Evolutionary conservation across 2,797 vertebrate species (phyloP).

Genomic region (Phrynocephalus forsythii): DNA sequence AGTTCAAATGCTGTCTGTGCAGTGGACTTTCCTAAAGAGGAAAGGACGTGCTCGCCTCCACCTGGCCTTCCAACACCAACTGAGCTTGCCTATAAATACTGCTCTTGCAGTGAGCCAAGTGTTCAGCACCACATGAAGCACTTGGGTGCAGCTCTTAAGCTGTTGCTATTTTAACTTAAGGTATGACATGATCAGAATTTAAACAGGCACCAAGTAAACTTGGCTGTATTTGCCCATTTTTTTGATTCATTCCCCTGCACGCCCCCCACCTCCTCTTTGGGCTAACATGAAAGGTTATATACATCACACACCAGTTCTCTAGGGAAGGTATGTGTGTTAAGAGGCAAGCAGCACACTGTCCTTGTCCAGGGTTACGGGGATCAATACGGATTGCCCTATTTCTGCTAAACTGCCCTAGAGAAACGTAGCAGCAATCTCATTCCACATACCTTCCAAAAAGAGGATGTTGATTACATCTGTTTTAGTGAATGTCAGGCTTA

Average conservation of each 20-base stretch:
- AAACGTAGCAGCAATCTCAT: background rate
- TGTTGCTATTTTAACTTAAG: background rate
- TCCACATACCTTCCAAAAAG: background rate
- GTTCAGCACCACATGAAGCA: background rate
- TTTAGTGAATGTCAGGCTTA: background rate
- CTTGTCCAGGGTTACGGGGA: background rate
- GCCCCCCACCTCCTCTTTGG: background rate
- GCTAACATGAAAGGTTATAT: background rate
- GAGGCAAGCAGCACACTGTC: background rate
- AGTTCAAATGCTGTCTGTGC: background rate
- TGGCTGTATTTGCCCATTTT: background rate
- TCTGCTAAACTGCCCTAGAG: background rate
- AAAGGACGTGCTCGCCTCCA: background rate
- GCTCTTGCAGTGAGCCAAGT: background rate
- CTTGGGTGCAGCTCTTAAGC: background rate
- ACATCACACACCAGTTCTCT: background rate
- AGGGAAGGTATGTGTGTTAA: background rate
- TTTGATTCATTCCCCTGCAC: background rate
- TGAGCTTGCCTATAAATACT: slow-evolving; percentile 2
- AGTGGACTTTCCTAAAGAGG: background rate
- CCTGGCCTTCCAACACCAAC: background rate
- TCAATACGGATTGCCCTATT: background rate
- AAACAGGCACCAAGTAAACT: background rate
- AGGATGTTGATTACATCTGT: background rate
- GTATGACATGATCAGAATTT: slow-evolving; percentile 15